Conservation (phyloP, 1,140 invertebrate species). For the Pteromalus puparum region DNA sequence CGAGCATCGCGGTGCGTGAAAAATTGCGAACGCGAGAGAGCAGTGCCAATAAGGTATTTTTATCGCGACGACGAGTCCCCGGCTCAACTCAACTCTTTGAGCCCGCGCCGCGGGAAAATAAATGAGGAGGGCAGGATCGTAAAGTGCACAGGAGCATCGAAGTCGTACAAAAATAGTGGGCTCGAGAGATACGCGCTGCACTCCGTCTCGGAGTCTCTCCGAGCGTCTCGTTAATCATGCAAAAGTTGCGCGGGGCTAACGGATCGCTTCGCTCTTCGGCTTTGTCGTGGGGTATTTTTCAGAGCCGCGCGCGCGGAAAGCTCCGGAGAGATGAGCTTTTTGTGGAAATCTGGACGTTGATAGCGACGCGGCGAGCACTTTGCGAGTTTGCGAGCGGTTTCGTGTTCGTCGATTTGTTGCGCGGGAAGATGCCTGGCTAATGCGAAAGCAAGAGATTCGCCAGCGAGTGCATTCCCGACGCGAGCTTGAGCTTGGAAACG, state of each 20-base stretch:
- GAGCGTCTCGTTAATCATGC: constrained; percentile 27
- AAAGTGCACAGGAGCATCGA: constrained; percentile 9
- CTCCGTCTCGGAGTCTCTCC: neutral
- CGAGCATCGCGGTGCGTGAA: neutral
- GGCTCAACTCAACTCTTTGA: neutral
- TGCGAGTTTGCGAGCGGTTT: neutral
- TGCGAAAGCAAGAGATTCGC: too few species aligned
- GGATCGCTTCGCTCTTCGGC: constrained; percentile 19
- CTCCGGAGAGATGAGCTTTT: neutral
- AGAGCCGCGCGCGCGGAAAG: neutral
- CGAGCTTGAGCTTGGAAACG: too few species aligned
- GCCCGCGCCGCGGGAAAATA: neutral
- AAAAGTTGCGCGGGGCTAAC: constrained; percentile 13
- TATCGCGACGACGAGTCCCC: neutral
- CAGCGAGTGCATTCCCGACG: too few species aligned
- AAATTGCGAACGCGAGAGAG: neutral
- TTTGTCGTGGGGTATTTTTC: constrained; percentile 3
- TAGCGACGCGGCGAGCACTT: neutral
- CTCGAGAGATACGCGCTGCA: neutral
- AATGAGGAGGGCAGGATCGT: constrained; percentile 10
- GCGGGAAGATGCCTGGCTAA: too few species aligned
- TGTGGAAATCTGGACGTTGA: neutral
- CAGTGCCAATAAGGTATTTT: neutral
- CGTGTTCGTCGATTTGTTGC: neutral
- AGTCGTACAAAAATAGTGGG: constrained; percentile 3